Evolutionary conservation across 2,113 vertebrate species (phyloP).

Genomic region (Centropristis striata): DNA sequence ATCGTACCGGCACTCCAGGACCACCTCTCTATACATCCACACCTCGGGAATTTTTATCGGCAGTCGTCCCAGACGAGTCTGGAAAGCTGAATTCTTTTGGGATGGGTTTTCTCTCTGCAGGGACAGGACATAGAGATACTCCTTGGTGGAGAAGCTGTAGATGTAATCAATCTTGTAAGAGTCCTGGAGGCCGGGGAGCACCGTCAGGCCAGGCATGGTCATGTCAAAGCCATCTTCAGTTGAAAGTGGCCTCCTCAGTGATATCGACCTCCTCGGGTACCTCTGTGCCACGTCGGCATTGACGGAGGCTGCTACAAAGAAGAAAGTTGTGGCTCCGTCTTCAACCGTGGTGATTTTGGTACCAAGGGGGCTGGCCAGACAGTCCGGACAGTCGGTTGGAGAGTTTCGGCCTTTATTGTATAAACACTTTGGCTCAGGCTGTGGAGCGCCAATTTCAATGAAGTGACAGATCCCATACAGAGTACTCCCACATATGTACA

Average conservation of each 20-base stretch:
- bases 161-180: conserved; percentile 91
- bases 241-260: conserved; percentile 87
- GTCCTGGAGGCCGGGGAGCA: conserved; percentile 84
- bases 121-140: conserved; percentile 91
- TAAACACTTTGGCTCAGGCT: conserved; percentile 79
- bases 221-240: conserved; percentile 88
- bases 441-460: conserved; percentile 49
- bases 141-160: conserved; percentile 86
- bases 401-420: conserved; percentile 81
- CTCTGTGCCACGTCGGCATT: conserved; percentile 74
- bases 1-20: conserved; percentile 89
- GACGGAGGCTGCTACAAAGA: conserved; percentile 90
- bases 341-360: conserved; percentile 87
- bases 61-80: conserved; percentile 89
- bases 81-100: conserved; percentile 58
- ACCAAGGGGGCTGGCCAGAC: conserved; percentile 92
- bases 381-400: conserved; percentile 85
- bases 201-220: conserved; percentile 83
- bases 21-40: conserved; percentile 91
- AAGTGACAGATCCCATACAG: conserved; percentile 89
- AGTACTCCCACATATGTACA: conserved; percentile 91
- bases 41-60: conserved; percentile 81
- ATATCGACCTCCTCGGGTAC: conserved; percentile 90
- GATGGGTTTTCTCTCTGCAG: conserved; percentile 85
- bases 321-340: conserved; percentile 72